Evolutionary conservation across 2,888 invertebrate species (phyloP), one percentile per base, ranked within the genome.

Genomic region (Drosophila greeni): DNA sequence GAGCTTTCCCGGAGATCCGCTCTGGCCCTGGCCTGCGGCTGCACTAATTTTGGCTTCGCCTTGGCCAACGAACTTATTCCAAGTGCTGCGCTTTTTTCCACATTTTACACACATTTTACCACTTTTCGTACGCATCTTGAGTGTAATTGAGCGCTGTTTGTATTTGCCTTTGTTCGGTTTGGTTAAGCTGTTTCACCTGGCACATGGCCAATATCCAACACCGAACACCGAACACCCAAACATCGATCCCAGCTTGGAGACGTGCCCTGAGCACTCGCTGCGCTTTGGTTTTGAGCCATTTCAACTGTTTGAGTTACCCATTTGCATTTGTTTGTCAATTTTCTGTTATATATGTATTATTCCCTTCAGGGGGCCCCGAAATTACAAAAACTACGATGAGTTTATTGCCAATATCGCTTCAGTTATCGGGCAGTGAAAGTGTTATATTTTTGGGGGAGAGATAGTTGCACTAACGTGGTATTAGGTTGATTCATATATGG

Each of bases 301-400:
- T 64, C 39, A 14, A 23, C 26, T 82, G 71, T 81, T 81, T 81
- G 80, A 73, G 66, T 82, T 72, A 75, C 56, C 70, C 70, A 78
- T 81, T 81, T 80, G 75, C 81, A 80, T 80, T 75, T 64, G 49
- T 66, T 73, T 72, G 72, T 71, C 57, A 71, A 59, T 67, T 68
- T 51, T 59, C 43, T 70, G 71, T 72, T 68, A 76, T 73, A 69
- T 66, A 16, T 59, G 67, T 70, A 66, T 59, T 40, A 36, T 52
- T 58, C 49, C 31, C 24, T 24, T 36, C 36, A 16, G 18, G 23
- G 34, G 49, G 56, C 55, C 23, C 24, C 42, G 26, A 37, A 64
- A 62, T 31, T 31, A 47, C 29, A 45, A 18, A 14, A 18, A 9
- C 29, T 31, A 20, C 18, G 16, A 20, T 12, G 48, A 12, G 20